These are phyloP conservation scores for Drosophila quadrilineata DNA, from an alignment of 1,140 invertebrate species.

Conservation along the genomic window DNA sequence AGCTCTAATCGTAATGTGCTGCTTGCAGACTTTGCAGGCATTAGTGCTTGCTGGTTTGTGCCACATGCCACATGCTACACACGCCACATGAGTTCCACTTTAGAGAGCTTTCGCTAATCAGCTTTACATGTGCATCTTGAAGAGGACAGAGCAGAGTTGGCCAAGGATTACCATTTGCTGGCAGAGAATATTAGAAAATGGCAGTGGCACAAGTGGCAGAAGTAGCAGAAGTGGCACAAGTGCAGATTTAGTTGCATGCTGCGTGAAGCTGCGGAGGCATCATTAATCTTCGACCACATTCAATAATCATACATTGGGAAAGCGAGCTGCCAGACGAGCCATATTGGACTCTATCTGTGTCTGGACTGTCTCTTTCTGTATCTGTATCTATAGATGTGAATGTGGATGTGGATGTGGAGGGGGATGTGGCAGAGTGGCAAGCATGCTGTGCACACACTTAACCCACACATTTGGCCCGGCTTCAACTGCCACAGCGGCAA, in stretches of 20 bases:
- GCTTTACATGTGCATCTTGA: constrained; percentile 15
- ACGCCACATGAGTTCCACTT: background rate
- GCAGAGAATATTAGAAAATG: constrained; percentile 26
- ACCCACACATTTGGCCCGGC: constrained; percentile 39
- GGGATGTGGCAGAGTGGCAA: constrained; percentile 1
- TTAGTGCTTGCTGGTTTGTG: too few relatives aligned
- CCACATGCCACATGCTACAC: too few relatives aligned
- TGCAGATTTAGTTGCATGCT: background rate
- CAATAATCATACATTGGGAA: constrained; percentile 65
- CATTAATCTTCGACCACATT: constrained; percentile 77
- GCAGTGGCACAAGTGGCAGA: constrained; percentile 16
- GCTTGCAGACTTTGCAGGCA: background rate
- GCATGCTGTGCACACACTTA: constrained; percentile 61
- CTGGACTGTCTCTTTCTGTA: constrained; percentile 1
- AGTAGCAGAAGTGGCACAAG: background rate
- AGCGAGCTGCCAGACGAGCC: constrained; percentile 22
- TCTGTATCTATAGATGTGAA: too few relatives aligned
- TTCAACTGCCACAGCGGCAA: constrained; percentile 21
- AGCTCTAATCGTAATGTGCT: background rate
- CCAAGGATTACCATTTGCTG: constrained; percentile 15
- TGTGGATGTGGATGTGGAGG: too few relatives aligned
- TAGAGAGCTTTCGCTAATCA: constrained; percentile 14
- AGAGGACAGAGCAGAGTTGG: constrained; percentile 7
- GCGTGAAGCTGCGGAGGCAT: constrained; percentile 47
- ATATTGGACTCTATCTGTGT: background rate